Conservation (phyloP, 2,113 vertebrate species). For the Perca flavescens region DNA sequence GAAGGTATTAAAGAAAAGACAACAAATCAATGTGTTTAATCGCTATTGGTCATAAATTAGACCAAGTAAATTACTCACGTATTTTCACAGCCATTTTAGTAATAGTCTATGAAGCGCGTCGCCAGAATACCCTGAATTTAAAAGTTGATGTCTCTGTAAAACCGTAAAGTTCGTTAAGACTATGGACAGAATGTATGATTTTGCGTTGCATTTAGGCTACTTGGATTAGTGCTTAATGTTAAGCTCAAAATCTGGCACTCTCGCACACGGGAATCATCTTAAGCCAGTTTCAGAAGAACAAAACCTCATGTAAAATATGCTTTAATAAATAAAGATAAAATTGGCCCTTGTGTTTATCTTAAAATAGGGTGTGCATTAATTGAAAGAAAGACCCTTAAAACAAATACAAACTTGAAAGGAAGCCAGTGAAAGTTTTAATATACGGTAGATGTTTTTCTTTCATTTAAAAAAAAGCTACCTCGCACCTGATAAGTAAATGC, state of each 20-base stretch:
- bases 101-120: neutral
- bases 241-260: constrained; percentile 13
- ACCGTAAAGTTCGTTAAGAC: neutral
- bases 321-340: neutral
- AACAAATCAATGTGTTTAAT: neutral
- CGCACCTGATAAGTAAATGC: neutral
- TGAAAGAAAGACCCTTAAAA: neutral
- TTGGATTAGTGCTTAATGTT: constrained; percentile 10
- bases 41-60: neutral
- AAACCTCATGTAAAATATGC: neutral
- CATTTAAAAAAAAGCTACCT: neutral
- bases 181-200: neutral
- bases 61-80: neutral
- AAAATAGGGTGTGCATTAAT: neutral
- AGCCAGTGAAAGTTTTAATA: neutral
- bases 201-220: neutral
- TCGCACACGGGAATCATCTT: neutral
- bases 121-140: neutral
- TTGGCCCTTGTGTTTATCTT: neutral
- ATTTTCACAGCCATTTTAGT: neutral
- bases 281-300: neutral
- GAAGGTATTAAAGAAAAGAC: neutral
- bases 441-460: neutral
- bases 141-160: neutral
- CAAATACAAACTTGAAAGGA: neutral